Evolutionary conservation across 2,797 vertebrate genomes (phyloP).

Genomic region (Peromyscus melanophrys): DNA sequence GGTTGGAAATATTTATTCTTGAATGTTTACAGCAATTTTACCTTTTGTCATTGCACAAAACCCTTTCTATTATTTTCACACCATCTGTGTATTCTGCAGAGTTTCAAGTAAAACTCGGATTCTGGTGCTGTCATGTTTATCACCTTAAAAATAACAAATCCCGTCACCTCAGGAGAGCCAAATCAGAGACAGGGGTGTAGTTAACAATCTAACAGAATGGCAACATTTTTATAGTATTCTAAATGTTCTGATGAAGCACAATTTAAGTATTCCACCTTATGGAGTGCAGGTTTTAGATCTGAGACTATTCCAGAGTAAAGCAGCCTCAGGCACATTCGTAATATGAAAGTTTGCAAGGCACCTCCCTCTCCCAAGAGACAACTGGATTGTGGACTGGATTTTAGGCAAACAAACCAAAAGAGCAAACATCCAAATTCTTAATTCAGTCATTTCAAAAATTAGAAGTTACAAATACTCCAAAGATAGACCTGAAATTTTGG

Average conservation of each 20-base stretch:
- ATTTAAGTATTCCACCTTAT: slow-evolving; percentile 79
- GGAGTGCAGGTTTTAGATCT: slow-evolving; percentile 83
- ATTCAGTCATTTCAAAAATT: slow-evolving; percentile 84
- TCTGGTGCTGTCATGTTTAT: slow-evolving; percentile 87
- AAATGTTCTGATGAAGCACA: slow-evolving; percentile 84
- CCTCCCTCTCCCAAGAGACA: slow-evolving; percentile 88
- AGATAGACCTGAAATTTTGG: slow-evolving; percentile 86
- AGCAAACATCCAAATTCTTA: slow-evolving; percentile 85
- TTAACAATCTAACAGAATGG: slow-evolving; percentile 82
- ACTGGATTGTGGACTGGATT: slow-evolving; percentile 86
- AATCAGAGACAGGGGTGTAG: slow-evolving; percentile 85
- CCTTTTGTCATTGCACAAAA: slow-evolving; percentile 89
- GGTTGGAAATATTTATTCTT: slow-evolving; percentile 84
- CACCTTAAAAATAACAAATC: slow-evolving; percentile 80
- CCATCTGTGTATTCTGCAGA: slow-evolving; percentile 86
- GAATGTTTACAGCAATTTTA: slow-evolving; percentile 85
- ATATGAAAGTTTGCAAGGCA: slow-evolving; percentile 90
- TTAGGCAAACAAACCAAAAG: slow-evolving; percentile 86
- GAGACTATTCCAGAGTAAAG: slow-evolving; percentile 88
- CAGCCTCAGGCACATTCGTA: slow-evolving; percentile 90
- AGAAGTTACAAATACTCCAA: slow-evolving; percentile 88
- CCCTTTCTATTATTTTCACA: slow-evolving; percentile 87
- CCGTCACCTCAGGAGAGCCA: slow-evolving; percentile 79
- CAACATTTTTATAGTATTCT: slow-evolving; percentile 67
- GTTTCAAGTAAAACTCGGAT: slow-evolving; percentile 89